Conservation (phyloP, 2,888 invertebrate genomes). For the Eupithecia abbreviata region DNA sequence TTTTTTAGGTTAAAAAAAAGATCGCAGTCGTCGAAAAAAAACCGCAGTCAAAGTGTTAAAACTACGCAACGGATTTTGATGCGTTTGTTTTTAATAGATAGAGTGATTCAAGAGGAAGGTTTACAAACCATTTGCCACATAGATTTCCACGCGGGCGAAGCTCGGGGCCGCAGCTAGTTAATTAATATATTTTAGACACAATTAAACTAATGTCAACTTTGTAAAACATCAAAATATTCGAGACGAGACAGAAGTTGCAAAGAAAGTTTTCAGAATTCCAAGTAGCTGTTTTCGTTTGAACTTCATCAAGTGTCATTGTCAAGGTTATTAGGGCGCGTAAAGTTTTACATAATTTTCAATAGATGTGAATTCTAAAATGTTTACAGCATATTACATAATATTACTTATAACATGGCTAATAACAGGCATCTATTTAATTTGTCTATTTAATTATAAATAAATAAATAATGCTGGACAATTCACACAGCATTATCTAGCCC, state of each 20-base stretch:
- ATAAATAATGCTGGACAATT: no score
- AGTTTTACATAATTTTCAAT: conserved; percentile 8
- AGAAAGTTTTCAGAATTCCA: conserved; percentile 2
- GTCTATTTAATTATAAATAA: no score
- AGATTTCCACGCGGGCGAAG: no score
- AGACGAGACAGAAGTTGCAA: conserved; percentile 11
- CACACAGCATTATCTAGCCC: no score
- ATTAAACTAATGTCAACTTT: background rate
- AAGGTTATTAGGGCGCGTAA: conserved; percentile 5
- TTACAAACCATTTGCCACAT: no score
- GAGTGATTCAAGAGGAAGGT: no score
- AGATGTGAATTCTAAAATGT: background rate
- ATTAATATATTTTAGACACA: background rate
- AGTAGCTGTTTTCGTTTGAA: conserved; percentile 13
- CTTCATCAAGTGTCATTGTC: conserved; percentile 13
- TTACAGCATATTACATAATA: background rate
- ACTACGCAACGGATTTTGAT: no score
- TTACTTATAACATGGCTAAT: background rate
- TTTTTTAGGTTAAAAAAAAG: no score
- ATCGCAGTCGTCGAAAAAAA: no score
- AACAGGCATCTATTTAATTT: background rate
- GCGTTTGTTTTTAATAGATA: no score
- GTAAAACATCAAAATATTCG: background rate
- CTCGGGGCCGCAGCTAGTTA: no score
- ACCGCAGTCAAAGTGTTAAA: no score